A percentile compares a stretch with the other conserved stretches of the same genome.
phyloP scores from a whole-genome alignment of 2,113 vertebrate species.

The Solenodon paradoxus region DNA sequence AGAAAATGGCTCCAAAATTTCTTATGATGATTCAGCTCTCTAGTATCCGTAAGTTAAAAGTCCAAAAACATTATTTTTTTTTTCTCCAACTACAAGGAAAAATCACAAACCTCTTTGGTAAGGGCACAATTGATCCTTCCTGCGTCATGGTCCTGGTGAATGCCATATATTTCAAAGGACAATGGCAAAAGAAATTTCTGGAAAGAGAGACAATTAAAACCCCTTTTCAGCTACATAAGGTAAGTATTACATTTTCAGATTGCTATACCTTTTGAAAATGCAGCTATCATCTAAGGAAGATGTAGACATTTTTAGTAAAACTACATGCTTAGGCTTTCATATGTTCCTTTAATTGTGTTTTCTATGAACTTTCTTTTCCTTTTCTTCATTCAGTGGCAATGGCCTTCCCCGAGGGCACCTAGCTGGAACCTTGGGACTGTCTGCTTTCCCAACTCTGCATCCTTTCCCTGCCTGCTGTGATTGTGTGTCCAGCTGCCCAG shows the following conservation, averaged over 20 bases:
- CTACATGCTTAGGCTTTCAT: not conserved
- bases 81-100: slow-evolving; percentile 85
- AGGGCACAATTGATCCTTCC: slow-evolving; percentile 80
- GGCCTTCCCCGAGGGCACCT: not conserved
- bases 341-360: not conserved
- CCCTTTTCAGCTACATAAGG: slow-evolving; percentile 86
- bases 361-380: not conserved
- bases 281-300: not conserved
- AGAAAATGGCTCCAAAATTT: not conserved
- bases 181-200: slow-evolving; percentile 87
- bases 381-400: not conserved
- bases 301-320: not conserved
- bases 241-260: slow-evolving; percentile 57
- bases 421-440: fast-evolving
- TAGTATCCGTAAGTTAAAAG: not conserved
- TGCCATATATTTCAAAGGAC: slow-evolving; percentile 94
- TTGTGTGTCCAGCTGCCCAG: not conserved
- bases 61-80: slow-evolving; percentile 15
- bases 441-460: no score
- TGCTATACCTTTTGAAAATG: not conserved
- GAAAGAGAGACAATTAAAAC: slow-evolving; percentile 84
- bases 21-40: not conserved
- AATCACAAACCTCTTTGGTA: slow-evolving; percentile 89
- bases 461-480: not conserved
- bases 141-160: slow-evolving; percentile 90